Evolutionary conservation across 2,888 invertebrate species (phyloP), one percentile per base, ranked within the genome.

Genomic region (Allacma fusca): DNA sequence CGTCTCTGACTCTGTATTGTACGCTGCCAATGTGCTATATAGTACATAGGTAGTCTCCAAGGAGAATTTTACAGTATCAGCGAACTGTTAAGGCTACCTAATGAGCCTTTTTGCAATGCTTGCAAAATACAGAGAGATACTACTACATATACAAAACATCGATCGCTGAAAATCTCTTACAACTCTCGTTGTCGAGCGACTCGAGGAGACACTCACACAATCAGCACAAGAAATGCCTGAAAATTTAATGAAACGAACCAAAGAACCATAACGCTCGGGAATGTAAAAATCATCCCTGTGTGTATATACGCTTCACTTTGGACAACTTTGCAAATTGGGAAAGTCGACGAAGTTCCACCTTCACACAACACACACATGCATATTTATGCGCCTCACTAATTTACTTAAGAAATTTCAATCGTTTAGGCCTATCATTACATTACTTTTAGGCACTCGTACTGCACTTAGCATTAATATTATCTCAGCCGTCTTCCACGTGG

Each of bases 351-450:
- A 40, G 4, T 16, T 50, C 50, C 5, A 50, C 16, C 50, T 50
- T 50, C 16, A 50, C 50, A 50, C n/a, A 50, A 50, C 50, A 13
- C 50, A 13, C 16, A 16, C 50, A 50, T 50, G 50, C 19, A 50
- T 50, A 16, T 50, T 5, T 50, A 16, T 12, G 50, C 19, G 50
- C 50, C 50, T 50, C 50, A 50, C 50, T 50, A 50, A 50, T 50
- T 50, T 50, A 50, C 50, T 50, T 50, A 50, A 50, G 50, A 50
- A 50, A 50, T 50, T 16, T n/a, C 50, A 50, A 50, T 50, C 50
- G 50, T 50, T 50, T 50, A 50, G 50, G 19, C 16, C 50, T 16
- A 50, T 50, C 50, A 50, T 50, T 50, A 50, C 50, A 50, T 50
- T 50, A 50, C 50, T 19, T 50, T 50, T 9, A 50, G 50, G 50